Base-by-base conservation (phyloP, 1,140 invertebrate genomes). In the Heliothis virescens region DNA sequence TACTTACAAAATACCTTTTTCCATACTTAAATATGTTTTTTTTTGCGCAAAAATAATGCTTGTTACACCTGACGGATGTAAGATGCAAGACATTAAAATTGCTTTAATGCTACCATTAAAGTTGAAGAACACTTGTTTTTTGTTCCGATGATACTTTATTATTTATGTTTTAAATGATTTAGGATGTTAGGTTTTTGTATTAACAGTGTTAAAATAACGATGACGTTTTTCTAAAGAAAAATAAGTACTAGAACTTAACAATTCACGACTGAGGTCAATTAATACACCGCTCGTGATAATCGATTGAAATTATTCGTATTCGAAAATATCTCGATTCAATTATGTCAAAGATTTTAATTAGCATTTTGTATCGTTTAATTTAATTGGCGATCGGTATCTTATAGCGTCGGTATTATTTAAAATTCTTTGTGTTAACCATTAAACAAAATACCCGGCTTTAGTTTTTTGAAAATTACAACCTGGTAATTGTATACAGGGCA, bases 271-370 rank as follows among this genome's bases (percentile, higher is more conserved):
- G 34, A 41, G 34, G 34, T 41, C 34, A 41, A 41, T 41, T 41
- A 41, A 41, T 41, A 41, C 34, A 41, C 34, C 34, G 9, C 9
- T 41, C 34, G 34, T 41, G 34, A 41, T 41, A 73, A 34, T 16
- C n/a, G 69, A 55, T n/a, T 26, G 47, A 76, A 26, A 59, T 59
- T 59, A 59, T 59, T 59, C 57, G 57, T 59, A 76, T 76, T 76
- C 26, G 63, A 76, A 76, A 76, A 62, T 26, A 76, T 63, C 74
- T 76, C 47, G 74, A 52, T 63, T 52, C 60, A 76, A 76, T 76
- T 76, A 76, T 62, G 74, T 76, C 74, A 76, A 79, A 74, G 16
- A 26, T 82, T 82, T 80, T 84, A 84, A 84, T 84, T 82, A 84
- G 82, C 75, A 47, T 60, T 50, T 52, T 18, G 74, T 48, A 60